phyloP scores from a whole-genome alignment of 2,888 invertebrate genomes.

The Tethea ocularis region DNA sequence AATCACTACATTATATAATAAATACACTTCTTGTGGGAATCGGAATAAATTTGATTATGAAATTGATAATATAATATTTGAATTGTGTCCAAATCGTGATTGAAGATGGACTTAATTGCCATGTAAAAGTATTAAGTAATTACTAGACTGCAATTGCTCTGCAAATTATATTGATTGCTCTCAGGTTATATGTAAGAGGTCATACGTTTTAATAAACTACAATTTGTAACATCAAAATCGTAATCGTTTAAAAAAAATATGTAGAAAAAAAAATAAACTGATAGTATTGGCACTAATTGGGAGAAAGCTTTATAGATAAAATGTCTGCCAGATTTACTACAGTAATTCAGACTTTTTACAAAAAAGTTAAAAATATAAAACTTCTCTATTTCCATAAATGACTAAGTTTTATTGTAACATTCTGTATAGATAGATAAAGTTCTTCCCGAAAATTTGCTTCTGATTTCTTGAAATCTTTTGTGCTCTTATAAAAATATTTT shows the following conservation, averaged over 20 bases:
- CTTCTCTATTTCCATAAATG: no score
- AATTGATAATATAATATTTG: conserved; percentile 7
- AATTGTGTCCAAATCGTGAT: conserved; percentile 9
- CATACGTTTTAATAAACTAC: not conserved
- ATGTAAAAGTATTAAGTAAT: not conserved
- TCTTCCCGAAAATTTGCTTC: no score
- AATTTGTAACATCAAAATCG: not conserved
- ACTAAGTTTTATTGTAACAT: no score
- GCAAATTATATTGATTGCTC: not conserved
- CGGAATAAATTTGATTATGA: conserved; percentile 6
- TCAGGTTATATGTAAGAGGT: not conserved
- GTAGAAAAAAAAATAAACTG: no score
- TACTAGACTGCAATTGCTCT: not conserved
- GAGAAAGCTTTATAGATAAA: no score
- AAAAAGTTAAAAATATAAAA: no score
- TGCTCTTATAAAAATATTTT: no score
- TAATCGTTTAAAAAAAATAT: not conserved
- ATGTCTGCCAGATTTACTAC: no score
- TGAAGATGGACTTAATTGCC: not conserved
- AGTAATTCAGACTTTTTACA: no score
- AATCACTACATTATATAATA: conserved; percentile 16
- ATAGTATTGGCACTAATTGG: no score
- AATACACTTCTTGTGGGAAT: conserved; percentile 14
- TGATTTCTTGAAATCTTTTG: no score
- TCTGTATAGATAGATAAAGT: no score